phyloP scores from a whole-genome alignment of 2,888 invertebrate genomes.

The Cinara cedri region DNA sequence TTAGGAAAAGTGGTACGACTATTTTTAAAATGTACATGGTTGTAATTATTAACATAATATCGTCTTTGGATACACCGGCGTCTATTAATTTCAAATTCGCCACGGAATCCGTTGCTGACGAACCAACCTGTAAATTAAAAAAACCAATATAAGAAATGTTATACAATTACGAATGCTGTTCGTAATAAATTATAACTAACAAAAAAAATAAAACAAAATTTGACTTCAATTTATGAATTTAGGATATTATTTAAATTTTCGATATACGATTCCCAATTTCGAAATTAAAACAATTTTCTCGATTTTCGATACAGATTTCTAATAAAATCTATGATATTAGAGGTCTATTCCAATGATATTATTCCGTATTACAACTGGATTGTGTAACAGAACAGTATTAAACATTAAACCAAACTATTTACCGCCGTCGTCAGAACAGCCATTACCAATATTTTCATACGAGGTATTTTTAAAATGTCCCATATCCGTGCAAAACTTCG shows the following conservation, averaged over 20 bases:
- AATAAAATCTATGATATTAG: no score
- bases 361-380: no score
- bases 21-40: slow-evolving; percentile 94
- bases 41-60: slow-evolving; percentile 87
- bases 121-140: slow-evolving; percentile 75
- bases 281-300: no score
- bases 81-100: slow-evolving; percentile 94
- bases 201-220: no score
- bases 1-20: slow-evolving; percentile 83
- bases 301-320: no score
- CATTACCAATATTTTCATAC: slow-evolving; percentile 77
- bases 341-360: no score
- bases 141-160: no score
- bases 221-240: no score
- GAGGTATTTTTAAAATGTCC: slow-evolving; percentile 81
- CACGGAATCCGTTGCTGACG: slow-evolving; percentile 93
- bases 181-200: no score
- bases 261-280: no score
- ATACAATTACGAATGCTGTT: no score
- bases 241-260: no score
- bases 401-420: not conserved
- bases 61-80: slow-evolving; percentile 93
- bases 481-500: slow-evolving; percentile 83
- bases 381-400: not conserved
- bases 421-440: slow-evolving; percentile 78